Evolutionary conservation across 2,888 invertebrate species (phyloP).

Genomic region (Troilus luridus): DNA sequence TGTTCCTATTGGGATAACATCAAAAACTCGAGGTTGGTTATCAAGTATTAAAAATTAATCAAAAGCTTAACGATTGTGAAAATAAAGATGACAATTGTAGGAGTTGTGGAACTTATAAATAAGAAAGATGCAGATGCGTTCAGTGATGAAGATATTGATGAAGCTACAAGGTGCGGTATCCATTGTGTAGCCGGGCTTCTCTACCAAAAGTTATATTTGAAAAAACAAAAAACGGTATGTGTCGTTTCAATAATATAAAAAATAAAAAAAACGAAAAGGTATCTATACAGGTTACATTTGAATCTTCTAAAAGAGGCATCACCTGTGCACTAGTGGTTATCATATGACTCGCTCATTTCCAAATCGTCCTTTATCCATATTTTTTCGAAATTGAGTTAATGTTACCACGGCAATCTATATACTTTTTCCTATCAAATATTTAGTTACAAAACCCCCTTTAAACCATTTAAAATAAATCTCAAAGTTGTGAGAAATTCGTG

Average conservation of each 20-base stretch:
- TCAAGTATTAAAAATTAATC: neutral
- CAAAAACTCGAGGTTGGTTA: neutral
- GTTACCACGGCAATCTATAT: no score
- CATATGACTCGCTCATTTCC: no score
- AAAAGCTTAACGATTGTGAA: neutral
- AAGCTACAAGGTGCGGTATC: slow-evolving; percentile 12
- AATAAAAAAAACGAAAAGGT: neutral
- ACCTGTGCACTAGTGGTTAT: no score
- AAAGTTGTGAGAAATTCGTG: no score
- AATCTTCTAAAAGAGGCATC: no score
- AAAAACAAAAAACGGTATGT: slow-evolving; percentile 26
- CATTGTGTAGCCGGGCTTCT: slow-evolving; percentile 16
- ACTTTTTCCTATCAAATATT: no score
- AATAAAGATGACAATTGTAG: neutral
- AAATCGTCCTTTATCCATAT: no score
- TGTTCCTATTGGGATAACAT: slow-evolving; percentile 13
- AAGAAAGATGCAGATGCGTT: slow-evolving; percentile 37
- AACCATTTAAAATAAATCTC: no score
- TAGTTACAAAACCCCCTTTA: no score
- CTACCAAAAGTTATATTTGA: neutral
- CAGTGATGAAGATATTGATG: neutral
- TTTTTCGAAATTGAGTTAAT: no score
- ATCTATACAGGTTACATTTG: neutral
- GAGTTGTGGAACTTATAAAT: slow-evolving; percentile 51
- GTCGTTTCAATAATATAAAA: neutral